These are phyloP conservation scores for Calliphora vicina DNA, from an alignment of 1,140 invertebrate species.

Conservation along the genomic window DNA sequence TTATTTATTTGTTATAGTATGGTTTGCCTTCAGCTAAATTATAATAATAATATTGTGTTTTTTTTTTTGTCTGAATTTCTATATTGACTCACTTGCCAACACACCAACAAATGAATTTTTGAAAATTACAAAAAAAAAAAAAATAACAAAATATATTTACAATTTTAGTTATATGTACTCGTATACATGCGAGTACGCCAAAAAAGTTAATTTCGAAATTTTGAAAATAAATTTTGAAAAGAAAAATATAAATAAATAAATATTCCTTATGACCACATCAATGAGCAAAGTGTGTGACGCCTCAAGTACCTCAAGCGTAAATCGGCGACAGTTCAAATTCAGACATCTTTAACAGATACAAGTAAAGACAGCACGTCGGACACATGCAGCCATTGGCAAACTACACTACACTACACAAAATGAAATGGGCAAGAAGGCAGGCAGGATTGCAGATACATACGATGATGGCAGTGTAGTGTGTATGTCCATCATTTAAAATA, in stretches of 20 bases:
- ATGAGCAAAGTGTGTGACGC: constrained; percentile 18
- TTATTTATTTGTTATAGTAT: neutral
- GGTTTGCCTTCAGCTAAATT: neutral
- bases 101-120: too few relatives aligned
- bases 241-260: neutral
- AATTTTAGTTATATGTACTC: too few relatives aligned
- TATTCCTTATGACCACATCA: constrained; percentile 8
- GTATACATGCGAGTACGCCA: too few relatives aligned
- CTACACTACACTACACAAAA: neutral
- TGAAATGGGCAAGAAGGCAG: too few relatives aligned
- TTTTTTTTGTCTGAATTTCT: too few relatives aligned
- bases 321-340: constrained; percentile 23
- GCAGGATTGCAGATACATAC: neutral
- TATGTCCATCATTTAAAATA: neutral
- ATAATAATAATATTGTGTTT: neutral
- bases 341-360: constrained; percentile 20
- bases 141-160: too few relatives aligned
- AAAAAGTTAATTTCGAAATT: too few relatives aligned
- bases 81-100: too few relatives aligned
- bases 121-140: too few relatives aligned
- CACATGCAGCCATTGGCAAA: neutral
- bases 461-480: neutral
- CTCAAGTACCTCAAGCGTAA: constrained; percentile 33
- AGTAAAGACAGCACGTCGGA: neutral
- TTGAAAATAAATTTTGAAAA: too few relatives aligned